Base-by-base conservation (phyloP, 2,888 invertebrate genomes). In the Helobdella robusta region DNA sequence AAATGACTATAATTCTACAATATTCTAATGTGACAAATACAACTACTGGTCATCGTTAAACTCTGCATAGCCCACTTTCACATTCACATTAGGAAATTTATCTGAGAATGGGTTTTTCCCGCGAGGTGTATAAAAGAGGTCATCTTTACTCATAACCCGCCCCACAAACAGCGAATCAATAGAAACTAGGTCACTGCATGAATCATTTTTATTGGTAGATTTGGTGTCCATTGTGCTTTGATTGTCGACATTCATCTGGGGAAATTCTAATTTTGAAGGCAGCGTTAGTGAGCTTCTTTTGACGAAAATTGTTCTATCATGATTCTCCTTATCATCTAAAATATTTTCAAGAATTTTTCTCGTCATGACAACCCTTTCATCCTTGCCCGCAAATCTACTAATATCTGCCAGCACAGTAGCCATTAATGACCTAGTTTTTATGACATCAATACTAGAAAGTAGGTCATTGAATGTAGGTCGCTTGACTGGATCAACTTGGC, bases 391-490 rank as follows among this genome's bases (percentile, higher is more conserved):
- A 36, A 73, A 66, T 25, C 62, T 69, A 64, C 66, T 66, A 59
- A 70, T 70, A 52, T 70, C 72, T 1, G 71, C 71, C 46, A 72
- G 62, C 20, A 71, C 70, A 6, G 54, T 66, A 36, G 67, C 70
- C 67, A 73, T 67, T 50, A 73, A 64, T 23, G 69, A 70, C 63
- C 72, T 71, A 58, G 67, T 69, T 58, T 77, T 73, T 63, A 82
- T 75, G 65, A 76, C 74, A 64, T 83, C 82, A 67, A 84, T 75
- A 11, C 75, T 86, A 73, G 84, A 83, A 73, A 85, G 85, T 77
- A 89, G 87, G 78, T 91, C 91, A 50, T 85, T 84, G 82, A 91
- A 92, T 73, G 87, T 86, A 67, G 92, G 92, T 73, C 93, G 86
- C 70, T 76, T 88, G 77, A 87, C 88, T 35, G 91, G 87, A 79